These are phyloP conservation scores for Ammodytes dubius DNA, from an alignment of 2,113 vertebrate species.

Conservation along the genomic window DNA sequence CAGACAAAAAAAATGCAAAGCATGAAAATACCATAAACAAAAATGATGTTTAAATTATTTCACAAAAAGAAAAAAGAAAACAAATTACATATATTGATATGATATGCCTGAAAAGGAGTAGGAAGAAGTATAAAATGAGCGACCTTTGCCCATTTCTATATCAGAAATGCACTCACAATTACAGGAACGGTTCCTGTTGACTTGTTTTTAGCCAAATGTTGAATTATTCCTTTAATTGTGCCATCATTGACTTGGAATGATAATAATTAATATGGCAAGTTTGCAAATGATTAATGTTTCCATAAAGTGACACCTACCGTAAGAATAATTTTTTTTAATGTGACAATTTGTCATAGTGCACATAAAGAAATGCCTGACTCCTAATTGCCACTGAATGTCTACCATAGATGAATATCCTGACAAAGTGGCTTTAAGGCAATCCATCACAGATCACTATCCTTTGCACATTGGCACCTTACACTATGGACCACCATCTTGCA, in stretches of 20 bases:
- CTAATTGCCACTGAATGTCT: conserved; percentile 20
- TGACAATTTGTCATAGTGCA: conserved; percentile 5
- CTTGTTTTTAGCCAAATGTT: too few relatives aligned
- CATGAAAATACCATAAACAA: too few relatives aligned
- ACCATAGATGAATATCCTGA: conserved; percentile 7
- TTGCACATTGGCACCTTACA: background rate
- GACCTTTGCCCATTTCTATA: too few relatives aligned
- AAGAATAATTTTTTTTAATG: conserved; percentile 2
- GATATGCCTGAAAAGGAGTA: too few relatives aligned
- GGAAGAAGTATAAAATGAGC: too few relatives aligned
- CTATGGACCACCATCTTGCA: background rate
- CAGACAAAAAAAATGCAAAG: too few relatives aligned
- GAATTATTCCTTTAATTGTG: background rate
- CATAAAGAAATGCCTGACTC: conserved; percentile 1
- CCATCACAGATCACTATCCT: background rate
- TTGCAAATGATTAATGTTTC: conserved; percentile 13
- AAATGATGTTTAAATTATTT: too few relatives aligned
- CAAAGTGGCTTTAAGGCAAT: background rate
- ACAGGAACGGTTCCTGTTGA: too few relatives aligned
- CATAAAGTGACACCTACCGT: conserved; percentile 1
- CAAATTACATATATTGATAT: too few relatives aligned
- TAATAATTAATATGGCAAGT: conserved; percentile 15
- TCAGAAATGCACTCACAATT: too few relatives aligned
- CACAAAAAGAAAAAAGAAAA: too few relatives aligned
- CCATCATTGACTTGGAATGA: conserved; percentile 24